Percentiles rank a stretch among this genome's conserved stretches.
Conservation (phyloP, 2,888 invertebrate genomes). For the Blastobasis adustella region DNA sequence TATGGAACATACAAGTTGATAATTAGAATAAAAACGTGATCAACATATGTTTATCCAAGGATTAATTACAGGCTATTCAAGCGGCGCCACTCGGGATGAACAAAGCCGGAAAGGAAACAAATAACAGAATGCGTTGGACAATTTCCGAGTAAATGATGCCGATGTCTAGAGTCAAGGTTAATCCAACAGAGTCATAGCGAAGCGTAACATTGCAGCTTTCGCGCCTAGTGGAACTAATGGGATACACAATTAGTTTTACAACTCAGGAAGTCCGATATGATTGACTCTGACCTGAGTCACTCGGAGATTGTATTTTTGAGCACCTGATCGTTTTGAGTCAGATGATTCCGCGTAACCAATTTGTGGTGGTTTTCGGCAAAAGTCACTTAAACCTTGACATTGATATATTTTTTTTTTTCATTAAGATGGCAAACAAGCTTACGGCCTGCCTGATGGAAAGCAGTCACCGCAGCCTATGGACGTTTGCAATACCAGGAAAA, state of each 20-base stretch:
- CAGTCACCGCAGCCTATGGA: not conserved
- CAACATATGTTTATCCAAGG: constrained; percentile 17
- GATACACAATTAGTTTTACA: constrained; percentile 50
- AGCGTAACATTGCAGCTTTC: constrained; percentile 41
- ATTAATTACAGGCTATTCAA: constrained; percentile 15
- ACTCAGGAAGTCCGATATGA: constrained; percentile 59
- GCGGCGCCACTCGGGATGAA: constrained; percentile 14
- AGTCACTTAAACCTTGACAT: constrained; percentile 15
- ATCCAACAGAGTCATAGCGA: constrained; percentile 30
- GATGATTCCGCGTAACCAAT: constrained; percentile 13
- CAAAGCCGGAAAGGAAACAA: constrained; percentile 31
- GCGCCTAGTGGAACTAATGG: constrained; percentile 60
- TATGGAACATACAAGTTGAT: constrained; percentile 4
- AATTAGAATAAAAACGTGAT: constrained; percentile 22
- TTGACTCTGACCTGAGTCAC: constrained; percentile 50
- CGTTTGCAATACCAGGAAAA: not conserved
- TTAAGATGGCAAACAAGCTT: too few species aligned
- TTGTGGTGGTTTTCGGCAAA: constrained; percentile 12
- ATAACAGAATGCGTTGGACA: constrained; percentile 4
- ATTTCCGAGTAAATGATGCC: constrained; percentile 10
- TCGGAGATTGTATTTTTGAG: constrained; percentile 32
- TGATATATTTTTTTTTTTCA: constrained; percentile 11
- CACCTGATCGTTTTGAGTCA: constrained; percentile 45
- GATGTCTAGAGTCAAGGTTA: constrained; percentile 23
- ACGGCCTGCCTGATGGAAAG: too few species aligned